A percentile compares a stretch with the other conserved stretches of the same genome.
Evolutionary conservation across 2,113 vertebrate species (phyloP).

Genomic region (Ictalurus punctatus): DNA sequence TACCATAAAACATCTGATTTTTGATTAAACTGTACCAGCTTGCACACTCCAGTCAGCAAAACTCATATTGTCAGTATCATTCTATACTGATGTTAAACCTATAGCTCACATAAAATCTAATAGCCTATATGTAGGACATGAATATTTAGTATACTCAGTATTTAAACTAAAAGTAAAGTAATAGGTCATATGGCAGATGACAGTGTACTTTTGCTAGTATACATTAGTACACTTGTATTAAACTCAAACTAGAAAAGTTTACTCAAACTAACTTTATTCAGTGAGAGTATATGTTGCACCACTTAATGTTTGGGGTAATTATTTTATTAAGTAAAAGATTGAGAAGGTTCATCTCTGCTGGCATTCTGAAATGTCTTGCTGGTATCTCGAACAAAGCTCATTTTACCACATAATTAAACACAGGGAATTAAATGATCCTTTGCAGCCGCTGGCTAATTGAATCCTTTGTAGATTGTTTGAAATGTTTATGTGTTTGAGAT

Average conservation of each 20-base stretch:
- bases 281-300: not conserved
- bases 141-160: not conserved
- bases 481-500: slow-evolving; percentile 41
- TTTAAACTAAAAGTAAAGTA: not conserved
- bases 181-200: not conserved
- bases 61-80: not conserved
- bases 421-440: slow-evolving; percentile 17
- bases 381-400: slow-evolving; percentile 14
- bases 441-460: slow-evolving; percentile 19
- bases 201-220: not conserved
- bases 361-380: not conserved
- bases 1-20: not conserved
- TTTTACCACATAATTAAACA: slow-evolving; percentile 30
- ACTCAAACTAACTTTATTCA: not conserved
- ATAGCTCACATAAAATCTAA: not conserved
- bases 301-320: not conserved
- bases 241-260: not conserved
- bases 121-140: not conserved
- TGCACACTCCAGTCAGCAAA: not conserved
- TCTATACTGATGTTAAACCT: not conserved
- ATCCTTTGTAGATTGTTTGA: slow-evolving; percentile 44
- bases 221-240: not conserved
- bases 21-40: not conserved
- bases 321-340: not conserved
- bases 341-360: not conserved